Evolutionary conservation across 35 echinoderm and acorn worm genomes (phyloP), one percentile per base, ranked within the genome.

Genomic region (Ophiothrix spiculata): DNA sequence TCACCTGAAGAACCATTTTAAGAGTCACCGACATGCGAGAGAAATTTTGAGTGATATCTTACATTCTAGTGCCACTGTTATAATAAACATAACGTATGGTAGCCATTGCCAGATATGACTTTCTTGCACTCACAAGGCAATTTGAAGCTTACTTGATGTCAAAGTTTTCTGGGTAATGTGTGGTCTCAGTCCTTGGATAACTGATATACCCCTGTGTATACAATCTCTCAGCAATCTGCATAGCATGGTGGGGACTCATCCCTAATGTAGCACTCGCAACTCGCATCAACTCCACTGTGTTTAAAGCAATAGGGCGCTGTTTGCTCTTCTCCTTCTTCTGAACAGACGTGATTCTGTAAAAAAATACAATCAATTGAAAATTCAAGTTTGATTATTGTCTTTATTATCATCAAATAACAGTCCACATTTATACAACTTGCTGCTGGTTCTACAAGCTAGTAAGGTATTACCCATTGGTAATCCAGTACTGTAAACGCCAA

Each of bases 181-280:
- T 98, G 0, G 95, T 98, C 60, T 98, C 95, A 35, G 95, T 98
- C 8, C 95, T 69, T 35, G 95, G 95, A 82, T 98, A 98, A 39
- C 95, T 98, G 81, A 98, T 98, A 39, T 98, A 98, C 23, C 95
- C 95, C 56, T 98, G 95, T 19, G 60, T 98, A 29, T 98, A 98
- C 6, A 98, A 49, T 37, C 95, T 75, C 88, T 98, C 95, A 1
- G 95, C 95, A 39, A 98, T 98, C 91, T 94, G 91, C 95, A 98
- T 98, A 16, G 95, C 92, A 89, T 98, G 92, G 75, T 98, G 91
- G 33, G 95, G 95, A 42, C 95, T 93, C 95, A 98, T 98, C 25
- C 95, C 90, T 8, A 98, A 83, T 0, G 88, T 87, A 23, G 95
- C 56, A 76, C 95, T 98, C 12, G 95, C 95, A 1, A 98, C 91